phyloP scores from a whole-genome alignment of 2,113 vertebrate genomes.

The Connochaetes taurinus region DNA sequence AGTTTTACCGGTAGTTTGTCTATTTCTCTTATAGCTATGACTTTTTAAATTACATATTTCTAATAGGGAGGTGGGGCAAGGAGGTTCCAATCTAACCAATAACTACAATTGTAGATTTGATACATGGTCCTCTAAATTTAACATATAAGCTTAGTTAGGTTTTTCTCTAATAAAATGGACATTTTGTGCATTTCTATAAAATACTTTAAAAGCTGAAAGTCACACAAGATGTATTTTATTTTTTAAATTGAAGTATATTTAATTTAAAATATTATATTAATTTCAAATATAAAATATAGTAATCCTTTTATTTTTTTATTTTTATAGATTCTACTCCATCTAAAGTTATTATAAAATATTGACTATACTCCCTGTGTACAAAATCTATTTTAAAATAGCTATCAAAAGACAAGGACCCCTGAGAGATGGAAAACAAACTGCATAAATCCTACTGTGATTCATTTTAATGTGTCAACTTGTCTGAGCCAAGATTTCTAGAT shows the following conservation, averaged over 20 bases:
- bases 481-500: background rate
- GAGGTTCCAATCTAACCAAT: background rate
- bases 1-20: constrained; percentile 23
- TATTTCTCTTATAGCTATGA: constrained; percentile 34
- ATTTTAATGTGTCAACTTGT: background rate
- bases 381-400: background rate
- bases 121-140: constrained; percentile 31
- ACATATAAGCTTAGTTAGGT: background rate
- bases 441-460: background rate
- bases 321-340: background rate
- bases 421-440: background rate
- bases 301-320: background rate
- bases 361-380: background rate
- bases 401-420: background rate
- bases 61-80: background rate
- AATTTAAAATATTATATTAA: background rate
- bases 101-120: background rate
- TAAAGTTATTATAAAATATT: background rate
- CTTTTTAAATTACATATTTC: constrained; percentile 55
- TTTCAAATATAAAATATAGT: background rate
- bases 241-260: background rate
- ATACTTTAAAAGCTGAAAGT: background rate
- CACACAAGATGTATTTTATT: background rate
- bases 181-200: background rate
- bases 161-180: background rate